Evolutionary conservation across 1,140 invertebrate species (phyloP).

Genomic region (Acromyrmex echinatior): DNA sequence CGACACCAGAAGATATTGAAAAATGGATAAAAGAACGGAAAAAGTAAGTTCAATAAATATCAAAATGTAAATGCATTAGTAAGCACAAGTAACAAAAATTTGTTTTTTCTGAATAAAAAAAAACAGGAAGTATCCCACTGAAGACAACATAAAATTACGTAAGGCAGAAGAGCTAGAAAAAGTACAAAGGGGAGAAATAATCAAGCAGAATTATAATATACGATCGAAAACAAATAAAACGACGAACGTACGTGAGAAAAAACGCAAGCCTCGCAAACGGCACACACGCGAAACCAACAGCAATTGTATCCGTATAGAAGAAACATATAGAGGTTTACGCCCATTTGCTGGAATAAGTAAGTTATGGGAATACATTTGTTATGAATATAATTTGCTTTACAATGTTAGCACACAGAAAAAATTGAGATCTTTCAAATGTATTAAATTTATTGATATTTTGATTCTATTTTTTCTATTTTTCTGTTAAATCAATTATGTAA

Average conservation of each 20-base stretch:
- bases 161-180: conserved; percentile 89
- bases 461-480: background rate
- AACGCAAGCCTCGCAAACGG: conserved; percentile 66
- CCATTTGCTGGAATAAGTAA: conserved; percentile 81
- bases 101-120: conserved; percentile 30
- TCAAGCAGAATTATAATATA: conserved; percentile 83
- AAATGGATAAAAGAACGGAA: conserved; percentile 94
- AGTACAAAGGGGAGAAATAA: conserved; percentile 90
- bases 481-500: conserved; percentile 3
- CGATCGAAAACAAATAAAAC: conserved; percentile 53
- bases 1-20: conserved; percentile 92
- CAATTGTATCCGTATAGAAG: background rate
- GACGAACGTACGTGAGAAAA: conserved; percentile 47
- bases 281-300: conserved; percentile 9
- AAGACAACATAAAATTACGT: conserved; percentile 90
- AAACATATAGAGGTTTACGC: conserved; percentile 78
- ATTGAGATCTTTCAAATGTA: background rate
- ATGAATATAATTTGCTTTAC: background rate
- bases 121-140: conserved; percentile 89
- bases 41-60: conserved; percentile 83
- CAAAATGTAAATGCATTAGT: background rate
- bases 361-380: conserved; percentile 32
- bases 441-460: background rate
- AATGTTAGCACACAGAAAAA: background rate
- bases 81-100: background rate